These are phyloP conservation scores for Acomys russatus DNA, from an alignment of 2,797 vertebrate species.

Conservation along the genomic window DNA sequence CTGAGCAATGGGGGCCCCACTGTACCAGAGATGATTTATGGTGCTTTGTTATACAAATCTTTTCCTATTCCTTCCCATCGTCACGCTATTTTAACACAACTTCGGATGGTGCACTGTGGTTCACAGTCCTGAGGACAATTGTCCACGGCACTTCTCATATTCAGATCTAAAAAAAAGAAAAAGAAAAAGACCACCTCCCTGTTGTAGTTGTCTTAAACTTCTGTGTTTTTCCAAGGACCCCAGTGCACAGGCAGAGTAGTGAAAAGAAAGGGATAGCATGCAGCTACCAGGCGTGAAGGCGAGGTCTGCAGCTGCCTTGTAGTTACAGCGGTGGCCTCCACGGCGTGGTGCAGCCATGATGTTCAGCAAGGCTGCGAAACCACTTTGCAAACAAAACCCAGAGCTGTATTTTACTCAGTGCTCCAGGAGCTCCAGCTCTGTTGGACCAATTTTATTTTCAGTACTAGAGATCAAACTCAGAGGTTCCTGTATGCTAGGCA, in stretches of 20 bases:
- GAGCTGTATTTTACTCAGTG: not conserved
- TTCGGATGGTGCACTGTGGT: slow-evolving; percentile 50
- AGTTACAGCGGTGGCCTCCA: slow-evolving; percentile 28
- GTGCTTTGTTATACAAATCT: slow-evolving; percentile 90
- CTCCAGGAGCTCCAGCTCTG: not conserved
- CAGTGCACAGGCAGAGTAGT: slow-evolving; percentile 41
- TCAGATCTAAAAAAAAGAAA: slow-evolving; percentile 31
- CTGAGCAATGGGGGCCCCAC: slow-evolving; percentile 78
- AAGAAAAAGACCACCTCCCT: not conserved
- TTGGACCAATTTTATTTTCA: slow-evolving; percentile 21
- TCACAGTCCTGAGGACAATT: not conserved
- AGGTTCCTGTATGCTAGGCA: not conserved
- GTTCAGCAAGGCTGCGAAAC: not conserved
- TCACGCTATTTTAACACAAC: slow-evolving; percentile 75
- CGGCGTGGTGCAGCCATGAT: not conserved
- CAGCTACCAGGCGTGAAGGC: not conserved
- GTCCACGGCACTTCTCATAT: not conserved
- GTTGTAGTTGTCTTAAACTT: not conserved
- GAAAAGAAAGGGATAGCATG: not conserved
- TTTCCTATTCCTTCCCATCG: slow-evolving; percentile 83
- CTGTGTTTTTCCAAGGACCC: not conserved
- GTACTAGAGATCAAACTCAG: not conserved
- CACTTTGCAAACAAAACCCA: slow-evolving; percentile 14
- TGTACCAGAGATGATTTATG: slow-evolving; percentile 86
- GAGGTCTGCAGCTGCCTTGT: not conserved